Evolutionary conservation across 2,797 vertebrate species (phyloP).

Genomic region (Oreochromis mossambicus): DNA sequence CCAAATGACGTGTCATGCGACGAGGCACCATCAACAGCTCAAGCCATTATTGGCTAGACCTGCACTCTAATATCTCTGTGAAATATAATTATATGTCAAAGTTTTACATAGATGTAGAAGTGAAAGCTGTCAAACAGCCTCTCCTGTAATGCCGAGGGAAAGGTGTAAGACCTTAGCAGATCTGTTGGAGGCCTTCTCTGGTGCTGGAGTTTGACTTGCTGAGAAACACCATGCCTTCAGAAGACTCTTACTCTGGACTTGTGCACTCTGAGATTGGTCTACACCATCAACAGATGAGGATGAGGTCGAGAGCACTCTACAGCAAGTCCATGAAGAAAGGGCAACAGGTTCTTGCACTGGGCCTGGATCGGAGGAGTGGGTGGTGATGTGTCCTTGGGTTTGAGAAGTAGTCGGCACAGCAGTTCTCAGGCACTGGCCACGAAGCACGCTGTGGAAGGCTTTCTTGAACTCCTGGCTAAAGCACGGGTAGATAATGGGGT

Average conservation of each 20-base stretch:
- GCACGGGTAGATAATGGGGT: slow-evolving; percentile 96
- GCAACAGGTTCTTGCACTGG: background rate
- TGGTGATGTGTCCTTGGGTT: slow-evolving; percentile 40
- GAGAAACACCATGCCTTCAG: slow-evolving; percentile 84
- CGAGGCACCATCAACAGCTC: background rate
- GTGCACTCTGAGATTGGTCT: slow-evolving; percentile 35
- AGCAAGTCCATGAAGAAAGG: slow-evolving; percentile 29
- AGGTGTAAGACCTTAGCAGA: slow-evolving; percentile 78
- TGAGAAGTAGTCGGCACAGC: slow-evolving; percentile 38
- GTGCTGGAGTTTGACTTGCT: slow-evolving; percentile 16
- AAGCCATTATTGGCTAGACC: background rate
- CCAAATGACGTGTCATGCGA: background rate
- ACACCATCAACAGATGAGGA: background rate
- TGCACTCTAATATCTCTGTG: background rate
- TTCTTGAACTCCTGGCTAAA: slow-evolving; percentile 96
- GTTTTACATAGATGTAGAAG: background rate
- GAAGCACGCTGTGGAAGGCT: slow-evolving; percentile 89
- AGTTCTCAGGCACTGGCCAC: slow-evolving; percentile 77
- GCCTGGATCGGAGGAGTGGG: slow-evolving; percentile 20
- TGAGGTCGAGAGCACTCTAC: slow-evolving; percentile 18
- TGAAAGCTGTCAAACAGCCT: slow-evolving; percentile 74
- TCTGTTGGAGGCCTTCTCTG: slow-evolving; percentile 3
- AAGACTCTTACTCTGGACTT: slow-evolving; percentile 78
- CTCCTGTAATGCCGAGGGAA: slow-evolving; percentile 77
- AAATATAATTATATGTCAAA: background rate